Evolutionary conservation across 2,113 vertebrate species (phyloP), one percentile per base, ranked within the genome.

Genomic region (Triplophysa tibetana): DNA sequence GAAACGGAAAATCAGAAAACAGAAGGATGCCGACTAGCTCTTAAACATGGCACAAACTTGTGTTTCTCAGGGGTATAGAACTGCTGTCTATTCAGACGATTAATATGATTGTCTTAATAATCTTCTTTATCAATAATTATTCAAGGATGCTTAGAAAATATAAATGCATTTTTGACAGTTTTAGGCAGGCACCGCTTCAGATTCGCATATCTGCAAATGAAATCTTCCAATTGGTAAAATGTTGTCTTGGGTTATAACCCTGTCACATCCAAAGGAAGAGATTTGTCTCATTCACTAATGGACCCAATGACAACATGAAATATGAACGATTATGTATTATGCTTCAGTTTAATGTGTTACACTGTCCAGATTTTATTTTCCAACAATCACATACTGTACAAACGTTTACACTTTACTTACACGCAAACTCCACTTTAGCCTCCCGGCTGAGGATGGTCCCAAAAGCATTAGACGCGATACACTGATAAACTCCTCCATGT

Each of bases 401-500:
- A 17, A 33, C 4, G 1, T 16, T 33, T 43, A 83, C 64, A 82
- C n/a, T 48, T 0, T 79, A 95, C 95, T 97, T 90, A 97, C 96
- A 96, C 88, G 95, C 95, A 92, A 96, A 98, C 76, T 94, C 94
- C 73, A 98, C 94, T 82, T 92, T 95, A 17, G 94, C 95, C 75
- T 93, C 93, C 78, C 89, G 93, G 91, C 96, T 97, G 82, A 96
- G 85, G 63, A 94, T 88, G 6, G 95, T 96, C 84, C 97, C 97
- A 77, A 96, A 93, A 4, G 88, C 75, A 88, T 97, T 97, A 86
- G 94, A 93, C 86, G 94, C 92, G 74, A 95, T 94, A 86, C 96
- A 97, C 89, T 97, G 96, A 89, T 96, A 97, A n/a, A 89, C 92
- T 79, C 95, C 96, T 75, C 87, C 88, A 74, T 96, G 95, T 80